Base-by-base conservation (phyloP, 2,797 vertebrate species). In the Bovichtus variegatus region DNA sequence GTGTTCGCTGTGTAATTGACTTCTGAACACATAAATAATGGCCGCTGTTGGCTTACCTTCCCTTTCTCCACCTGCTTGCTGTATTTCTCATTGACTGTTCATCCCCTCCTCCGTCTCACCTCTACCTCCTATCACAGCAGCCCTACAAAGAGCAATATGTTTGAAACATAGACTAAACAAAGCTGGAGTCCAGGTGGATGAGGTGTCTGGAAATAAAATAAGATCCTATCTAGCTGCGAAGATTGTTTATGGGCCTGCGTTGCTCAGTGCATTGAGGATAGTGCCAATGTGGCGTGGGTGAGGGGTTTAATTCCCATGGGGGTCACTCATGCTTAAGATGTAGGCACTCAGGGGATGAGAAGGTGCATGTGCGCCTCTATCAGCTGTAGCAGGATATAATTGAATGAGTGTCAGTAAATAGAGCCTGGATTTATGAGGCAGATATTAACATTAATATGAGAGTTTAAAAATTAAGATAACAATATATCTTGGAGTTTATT, bases 11-110 rank as follows among this genome's bases (percentile, higher is more conserved):
- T 81, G 68, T 84, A 86, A 83, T 82, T 87, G 74, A 88, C 64
- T 72, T 86, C 69, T 78, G 54, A 85, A 80, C 80, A 76, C 81
- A 87, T 89, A 80, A 81, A 89, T 89, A 82, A 89, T 81, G 78
- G 71, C 27, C 36, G 44, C 27, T 34, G 64, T 70, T 68, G 40
- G 31, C 66, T 13, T 64, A 8, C 44, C 13, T 12, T 41, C 53
- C 43, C 18, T n/a, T n/a, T 11, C 31, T 16, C 36, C 9, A 41
- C 13, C 31, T 12, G 2, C 31, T 27, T 12, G 7, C 67, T 71
- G 54, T 51, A 46, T 72, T 57, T 61, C 50, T 51, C 19, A 10
- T 4, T 46, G 23, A 23, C 61, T 27, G 19, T 58, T 46, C 18
- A 5, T 49, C 53, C 40, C 75, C 62, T 63, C 23, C 47, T 79